Base-by-base conservation (phyloP, 2,797 vertebrate species). In the Cyclura pinguis region DNA sequence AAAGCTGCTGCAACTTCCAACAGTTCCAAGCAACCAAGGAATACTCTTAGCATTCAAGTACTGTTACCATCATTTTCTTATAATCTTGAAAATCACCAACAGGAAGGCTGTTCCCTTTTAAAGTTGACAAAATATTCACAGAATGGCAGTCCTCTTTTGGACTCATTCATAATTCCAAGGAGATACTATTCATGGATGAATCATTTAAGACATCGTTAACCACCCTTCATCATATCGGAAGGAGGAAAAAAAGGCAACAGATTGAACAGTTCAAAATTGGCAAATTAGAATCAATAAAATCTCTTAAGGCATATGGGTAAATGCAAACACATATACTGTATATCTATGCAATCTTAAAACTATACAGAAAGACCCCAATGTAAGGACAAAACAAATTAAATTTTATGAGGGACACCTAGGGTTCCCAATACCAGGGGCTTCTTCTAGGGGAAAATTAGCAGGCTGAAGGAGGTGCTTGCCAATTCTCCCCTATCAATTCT, bases 111-210 rank as follows among this genome's bases (percentile, higher is more conserved):
- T 10, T n/a, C 20, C 20, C 35, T 62, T 38, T 82, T n/a, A 82
- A n/a, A 38, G 3, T 8, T 24, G n/a, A 35, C 52, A 52, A 52
- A 52, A 59, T 82, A n/a, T 35, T 82, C 55, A 38, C 57, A 59
- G 35, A 84, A 64, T 67, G 82, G 35, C 38, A 57, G 14, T 24
- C 16, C 1, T 6, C 59, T 18, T 22, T 35, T 42, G 85, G 16
- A 13, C 22, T 77, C 38, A 78, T 16, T 4, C 24, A 22, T 12
- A 80, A 94, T 94, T 88, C 82, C 92, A 57, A 94, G 93, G 95
- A 95, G 89, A 94, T 93, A 95, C 7, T 16, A 52, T 85, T 92
- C 92, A 84, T 85, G 93, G 88, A 13, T 82, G 5, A 38, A 27
- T 42, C 10, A 12, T 52, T 52, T 52, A 52, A 52, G 52, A 52